Conservation (phyloP, 2,888 invertebrate genomes). For the Poecilus cupreus region DNA sequence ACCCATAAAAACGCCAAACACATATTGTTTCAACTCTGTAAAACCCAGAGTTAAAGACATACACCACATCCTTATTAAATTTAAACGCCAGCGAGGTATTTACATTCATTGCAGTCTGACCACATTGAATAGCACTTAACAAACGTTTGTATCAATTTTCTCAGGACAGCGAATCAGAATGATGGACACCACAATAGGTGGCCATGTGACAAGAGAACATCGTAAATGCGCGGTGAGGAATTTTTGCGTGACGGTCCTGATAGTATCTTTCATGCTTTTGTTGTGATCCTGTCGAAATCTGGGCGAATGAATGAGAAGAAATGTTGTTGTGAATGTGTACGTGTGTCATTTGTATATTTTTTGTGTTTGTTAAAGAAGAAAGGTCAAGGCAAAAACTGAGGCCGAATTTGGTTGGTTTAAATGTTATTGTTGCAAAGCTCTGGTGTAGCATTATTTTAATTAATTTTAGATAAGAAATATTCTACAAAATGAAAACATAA, state of each 20-base stretch:
- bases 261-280: background rate
- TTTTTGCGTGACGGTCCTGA: constrained; percentile 3
- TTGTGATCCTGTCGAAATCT: constrained; percentile 3
- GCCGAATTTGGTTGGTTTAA: too few species aligned
- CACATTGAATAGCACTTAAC: background rate
- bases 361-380: background rate
- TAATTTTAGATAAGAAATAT: too few species aligned
- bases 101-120: background rate
- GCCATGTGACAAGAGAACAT: background rate
- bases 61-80: constrained; percentile 32
- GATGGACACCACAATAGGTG: background rate
- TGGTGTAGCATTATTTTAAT: background rate
- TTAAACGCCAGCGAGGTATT: background rate
- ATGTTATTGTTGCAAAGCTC: background rate
- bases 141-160: background rate
- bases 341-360: background rate
- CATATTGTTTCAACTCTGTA: constrained; percentile 20
- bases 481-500: too few species aligned
- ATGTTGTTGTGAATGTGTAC: background rate
- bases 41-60: constrained; percentile 19
- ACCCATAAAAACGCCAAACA: background rate
- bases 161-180: background rate
- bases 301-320: background rate
- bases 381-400: background rate
- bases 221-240: background rate